A percentile compares a stretch with the other conserved stretches of the same genome.
Evolutionary conservation across 2,797 vertebrate species (phyloP).

Genomic region (Botia almorhae): DNA sequence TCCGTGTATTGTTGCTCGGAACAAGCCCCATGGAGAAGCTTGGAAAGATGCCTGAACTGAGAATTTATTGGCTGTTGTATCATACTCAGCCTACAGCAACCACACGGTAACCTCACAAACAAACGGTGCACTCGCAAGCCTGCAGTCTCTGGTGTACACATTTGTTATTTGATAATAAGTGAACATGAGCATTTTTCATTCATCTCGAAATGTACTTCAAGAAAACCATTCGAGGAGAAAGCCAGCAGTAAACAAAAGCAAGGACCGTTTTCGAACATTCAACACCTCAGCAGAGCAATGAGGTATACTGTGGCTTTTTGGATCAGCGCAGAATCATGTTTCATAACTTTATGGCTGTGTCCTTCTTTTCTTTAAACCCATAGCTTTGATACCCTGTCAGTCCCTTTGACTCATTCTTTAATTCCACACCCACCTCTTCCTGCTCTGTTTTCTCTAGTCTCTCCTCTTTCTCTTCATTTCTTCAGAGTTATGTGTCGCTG

Average conservation of each 20-base stretch:
- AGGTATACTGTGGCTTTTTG: not conserved
- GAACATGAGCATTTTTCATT: slow-evolving; percentile 6
- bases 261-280: slow-evolving; percentile 1
- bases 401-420: slow-evolving; percentile 40
- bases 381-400: slow-evolving; percentile 19
- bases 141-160: slow-evolving; percentile 2
- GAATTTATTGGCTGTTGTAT: not conserved
- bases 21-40: not conserved
- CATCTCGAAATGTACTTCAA: slow-evolving; percentile 18
- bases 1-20: not conserved
- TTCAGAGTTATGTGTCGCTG: slow-evolving; percentile 46
- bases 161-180: slow-evolving; percentile 13
- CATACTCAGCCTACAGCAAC: not conserved
- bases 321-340: slow-evolving; percentile 7
- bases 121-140: not conserved
- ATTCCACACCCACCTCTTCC: slow-evolving; percentile 24
- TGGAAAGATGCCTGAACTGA: not conserved
- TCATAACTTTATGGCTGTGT: not conserved
- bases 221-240: slow-evolving; percentile 10
- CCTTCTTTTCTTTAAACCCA: slow-evolving; percentile 7
- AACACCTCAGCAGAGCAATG: not conserved
- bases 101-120: not conserved
- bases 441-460: slow-evolving; percentile 26
- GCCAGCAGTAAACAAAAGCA: slow-evolving; percentile 3
- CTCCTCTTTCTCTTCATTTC: slow-evolving; percentile 28